A percentile compares a stretch with the other conserved stretches of the same genome.
Conservation (phyloP, 2,888 invertebrate species). For the Drymonia ruficornis region DNA sequence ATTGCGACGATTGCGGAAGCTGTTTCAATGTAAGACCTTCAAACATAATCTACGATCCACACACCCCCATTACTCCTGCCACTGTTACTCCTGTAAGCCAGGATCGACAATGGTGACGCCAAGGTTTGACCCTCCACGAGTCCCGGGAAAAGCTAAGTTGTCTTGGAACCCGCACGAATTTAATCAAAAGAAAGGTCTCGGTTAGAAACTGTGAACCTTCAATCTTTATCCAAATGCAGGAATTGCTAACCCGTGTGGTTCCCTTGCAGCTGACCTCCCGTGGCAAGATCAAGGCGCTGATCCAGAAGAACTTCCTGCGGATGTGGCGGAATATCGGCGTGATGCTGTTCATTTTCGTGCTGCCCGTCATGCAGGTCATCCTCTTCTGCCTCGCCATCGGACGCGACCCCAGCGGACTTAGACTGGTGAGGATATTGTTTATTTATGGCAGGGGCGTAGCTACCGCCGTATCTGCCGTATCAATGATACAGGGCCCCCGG, state of each 20-base stretch:
- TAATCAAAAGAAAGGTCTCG: too few relatives aligned
- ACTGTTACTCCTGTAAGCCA: too few relatives aligned
- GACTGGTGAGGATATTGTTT: constrained; percentile 87
- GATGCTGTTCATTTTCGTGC: constrained; percentile 96
- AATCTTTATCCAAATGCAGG: neutral
- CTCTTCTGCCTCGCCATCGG: constrained; percentile 97
- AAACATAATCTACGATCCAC: too few relatives aligned
- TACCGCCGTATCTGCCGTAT: too few relatives aligned
- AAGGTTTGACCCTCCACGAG: too few relatives aligned
- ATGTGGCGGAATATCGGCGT: constrained; percentile 97
- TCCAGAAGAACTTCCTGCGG: constrained; percentile 94
- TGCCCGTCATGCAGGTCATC: constrained; percentile 97
- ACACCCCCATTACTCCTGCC: too few relatives aligned
- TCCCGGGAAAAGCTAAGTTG: too few relatives aligned
- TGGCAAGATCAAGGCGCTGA: constrained; percentile 93
- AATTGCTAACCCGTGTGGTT: neutral
- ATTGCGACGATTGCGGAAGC: constrained; percentile 85
- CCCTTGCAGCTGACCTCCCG: constrained; percentile 87
- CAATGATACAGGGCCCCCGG: too few relatives aligned
- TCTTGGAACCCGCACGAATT: too few relatives aligned
- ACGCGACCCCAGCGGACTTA: constrained; percentile 92
- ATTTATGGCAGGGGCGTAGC: too few relatives aligned
- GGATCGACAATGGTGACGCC: too few relatives aligned
- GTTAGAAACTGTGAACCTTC: too few relatives aligned
- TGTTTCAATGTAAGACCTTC: constrained; percentile 79